Conservation (phyloP, 2,113 vertebrate species). For the Calypte anna region DNA sequence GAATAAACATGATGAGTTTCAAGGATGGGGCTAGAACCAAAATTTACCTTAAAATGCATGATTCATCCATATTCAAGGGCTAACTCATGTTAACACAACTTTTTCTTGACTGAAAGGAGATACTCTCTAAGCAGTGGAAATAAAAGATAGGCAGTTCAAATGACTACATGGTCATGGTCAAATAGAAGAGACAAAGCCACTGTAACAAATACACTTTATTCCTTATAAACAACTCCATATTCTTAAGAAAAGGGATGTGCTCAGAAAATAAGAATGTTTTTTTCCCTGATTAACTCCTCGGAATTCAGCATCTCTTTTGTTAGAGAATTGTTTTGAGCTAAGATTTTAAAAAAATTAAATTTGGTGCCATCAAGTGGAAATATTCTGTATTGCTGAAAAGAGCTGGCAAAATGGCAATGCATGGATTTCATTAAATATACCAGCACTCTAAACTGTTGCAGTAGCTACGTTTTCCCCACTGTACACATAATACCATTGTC, state of each 20-base stretch:
- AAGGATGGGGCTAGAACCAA: neutral
- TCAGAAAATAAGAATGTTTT: neutral
- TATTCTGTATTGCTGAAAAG: conserved; percentile 49
- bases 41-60: neutral
- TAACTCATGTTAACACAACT: neutral
- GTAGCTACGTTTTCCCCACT: neutral
- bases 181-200: neutral
- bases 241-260: neutral
- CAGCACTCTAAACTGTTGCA: neutral
- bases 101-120: neutral
- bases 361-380: conserved; percentile 78
- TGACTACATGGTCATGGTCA: neutral
- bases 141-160: neutral
- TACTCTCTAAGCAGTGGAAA: neutral
- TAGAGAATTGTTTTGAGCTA: neutral
- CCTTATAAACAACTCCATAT: neutral
- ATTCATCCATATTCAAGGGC: neutral
- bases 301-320: neutral
- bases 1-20: neutral
- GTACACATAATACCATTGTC: neutral
- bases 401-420: neutral
- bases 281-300: neutral
- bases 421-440: neutral
- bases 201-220: neutral
- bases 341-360: conserved; percentile 67